A percentile compares a stretch with the other conserved stretches of the same genome.
These are phyloP conservation scores for Sturnira hondurensis DNA, from an alignment of 2,113 vertebrate species.

Conservation along the genomic window DNA sequence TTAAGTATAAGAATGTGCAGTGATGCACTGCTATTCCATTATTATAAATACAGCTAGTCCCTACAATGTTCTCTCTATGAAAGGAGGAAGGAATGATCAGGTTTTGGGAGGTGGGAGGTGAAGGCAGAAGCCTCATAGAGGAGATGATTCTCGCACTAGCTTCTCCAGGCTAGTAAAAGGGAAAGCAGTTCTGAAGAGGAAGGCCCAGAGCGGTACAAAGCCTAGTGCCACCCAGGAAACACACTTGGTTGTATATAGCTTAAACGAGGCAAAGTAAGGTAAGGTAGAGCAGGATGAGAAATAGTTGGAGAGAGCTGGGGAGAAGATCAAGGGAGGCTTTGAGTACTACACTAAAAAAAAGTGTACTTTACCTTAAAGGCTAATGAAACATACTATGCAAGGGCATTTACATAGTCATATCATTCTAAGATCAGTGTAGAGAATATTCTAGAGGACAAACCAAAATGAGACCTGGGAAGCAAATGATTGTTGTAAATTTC, in stretches of 20 bases:
- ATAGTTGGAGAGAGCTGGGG: not conserved
- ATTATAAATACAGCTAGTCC: not conserved
- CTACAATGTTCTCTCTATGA: not conserved
- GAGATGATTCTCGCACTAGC: not conserved
- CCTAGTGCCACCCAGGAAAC: not conserved
- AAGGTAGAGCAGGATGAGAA: not conserved
- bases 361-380: not conserved
- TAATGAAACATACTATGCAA: not conserved
- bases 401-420: not conserved
- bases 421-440: not conserved
- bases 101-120: not conserved
- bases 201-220: not conserved
- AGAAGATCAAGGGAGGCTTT: not conserved
- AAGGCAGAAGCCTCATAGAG: not conserved
- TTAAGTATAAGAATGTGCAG: not conserved
- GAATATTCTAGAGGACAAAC: not conserved
- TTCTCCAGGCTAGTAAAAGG: not conserved
- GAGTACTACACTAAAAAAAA: not conserved
- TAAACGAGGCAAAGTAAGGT: not conserved
- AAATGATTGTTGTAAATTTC: not conserved
- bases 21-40: not conserved
- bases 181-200: not conserved
- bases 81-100: not conserved
- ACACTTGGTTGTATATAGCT: not conserved
- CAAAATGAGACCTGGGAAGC: not conserved